Evolutionary conservation across 2,888 invertebrate species (phyloP).

Genomic region (Boloria selene): DNA sequence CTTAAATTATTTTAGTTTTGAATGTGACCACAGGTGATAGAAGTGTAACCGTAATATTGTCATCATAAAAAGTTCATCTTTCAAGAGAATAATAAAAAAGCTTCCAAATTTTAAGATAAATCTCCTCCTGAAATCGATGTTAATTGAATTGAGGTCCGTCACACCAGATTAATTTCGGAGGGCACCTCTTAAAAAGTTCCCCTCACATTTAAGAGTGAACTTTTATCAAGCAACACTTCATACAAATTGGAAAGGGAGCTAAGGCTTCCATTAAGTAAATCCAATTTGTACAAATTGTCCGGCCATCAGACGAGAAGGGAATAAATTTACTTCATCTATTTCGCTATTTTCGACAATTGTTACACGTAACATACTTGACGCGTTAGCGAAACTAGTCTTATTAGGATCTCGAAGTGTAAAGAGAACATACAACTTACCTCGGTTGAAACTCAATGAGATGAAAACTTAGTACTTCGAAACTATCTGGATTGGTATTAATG

Average conservation of each 20-base stretch:
- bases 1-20: too few relatives aligned
- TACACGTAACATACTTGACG: slow-evolving; percentile 18
- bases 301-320: slow-evolving; percentile 40
- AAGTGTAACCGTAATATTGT: too few relatives aligned
- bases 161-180: slow-evolving; percentile 22
- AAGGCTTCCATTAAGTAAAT: slow-evolving; percentile 46
- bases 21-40: too few relatives aligned
- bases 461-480: not conserved
- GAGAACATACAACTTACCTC: not conserved
- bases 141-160: slow-evolving; percentile 19
- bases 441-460: not conserved
- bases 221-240: slow-evolving; percentile 41
- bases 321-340: slow-evolving; percentile 41
- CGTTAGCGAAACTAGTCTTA: slow-evolving; percentile 15
- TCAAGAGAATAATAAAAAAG: not conserved
- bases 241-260: slow-evolving; percentile 43
- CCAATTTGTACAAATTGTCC: slow-evolving; percentile 47
- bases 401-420: slow-evolving; percentile 16
- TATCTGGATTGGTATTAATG: not conserved
- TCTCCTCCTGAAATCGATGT: slow-evolving; percentile 2
- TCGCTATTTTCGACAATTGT: slow-evolving; percentile 35
- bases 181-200: slow-evolving; percentile 21
- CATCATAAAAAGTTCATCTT: too few relatives aligned
- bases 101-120: slow-evolving; percentile 5
- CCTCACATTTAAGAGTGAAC: slow-evolving; percentile 30